These are phyloP conservation scores for Chloebia gouldiae DNA, from an alignment of 2,113 vertebrate species.

Conservation along the genomic window DNA sequence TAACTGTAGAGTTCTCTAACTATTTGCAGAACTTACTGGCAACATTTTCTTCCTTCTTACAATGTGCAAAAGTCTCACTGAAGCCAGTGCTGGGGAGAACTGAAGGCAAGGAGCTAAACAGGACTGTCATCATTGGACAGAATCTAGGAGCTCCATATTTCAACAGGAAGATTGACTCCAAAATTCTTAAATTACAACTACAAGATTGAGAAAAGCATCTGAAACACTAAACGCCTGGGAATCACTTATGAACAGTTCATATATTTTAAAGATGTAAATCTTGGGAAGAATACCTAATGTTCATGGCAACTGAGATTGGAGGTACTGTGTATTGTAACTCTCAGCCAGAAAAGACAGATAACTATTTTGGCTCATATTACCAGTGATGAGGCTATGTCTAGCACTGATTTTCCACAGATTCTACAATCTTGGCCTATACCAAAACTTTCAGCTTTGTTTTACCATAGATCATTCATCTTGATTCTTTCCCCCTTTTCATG, in stretches of 20 bases:
- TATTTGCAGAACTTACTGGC: neutral
- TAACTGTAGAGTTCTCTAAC: neutral
- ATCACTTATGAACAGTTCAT: constrained; percentile 75
- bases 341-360: constrained; percentile 79
- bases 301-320: constrained; percentile 64
- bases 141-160: constrained; percentile 24
- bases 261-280: constrained; percentile 78
- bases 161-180: constrained; percentile 25
- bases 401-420: constrained; percentile 81
- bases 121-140: neutral
- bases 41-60: neutral
- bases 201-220: constrained; percentile 56
- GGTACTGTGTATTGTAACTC: constrained; percentile 71
- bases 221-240: constrained; percentile 63
- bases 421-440: constrained; percentile 74
- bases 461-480: constrained; percentile 73
- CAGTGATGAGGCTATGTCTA: constrained; percentile 83
- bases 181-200: constrained; percentile 48
- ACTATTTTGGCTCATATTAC: constrained; percentile 82
- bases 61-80: neutral
- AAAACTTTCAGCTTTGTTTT: constrained; percentile 70
- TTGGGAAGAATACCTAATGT: constrained; percentile 73
- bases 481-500: constrained; percentile 57
- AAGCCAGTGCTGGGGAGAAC: neutral
- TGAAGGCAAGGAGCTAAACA: constrained; percentile 10